Conservation (phyloP, 2,113 vertebrate species). For the Lonchura striata region DNA sequence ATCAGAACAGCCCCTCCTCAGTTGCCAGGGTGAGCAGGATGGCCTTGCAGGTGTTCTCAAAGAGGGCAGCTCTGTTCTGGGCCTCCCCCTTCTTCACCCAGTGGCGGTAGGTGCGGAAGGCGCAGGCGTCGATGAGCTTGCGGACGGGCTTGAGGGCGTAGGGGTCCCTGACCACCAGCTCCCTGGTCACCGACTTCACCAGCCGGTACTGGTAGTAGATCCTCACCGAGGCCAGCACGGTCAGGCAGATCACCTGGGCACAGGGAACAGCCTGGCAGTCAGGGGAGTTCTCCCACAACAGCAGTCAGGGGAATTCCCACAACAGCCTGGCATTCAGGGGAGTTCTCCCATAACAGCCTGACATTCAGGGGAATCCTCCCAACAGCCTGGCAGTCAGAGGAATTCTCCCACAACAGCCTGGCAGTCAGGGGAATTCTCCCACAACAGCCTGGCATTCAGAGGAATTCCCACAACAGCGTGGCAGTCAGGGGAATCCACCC, state of each 20-base stretch:
- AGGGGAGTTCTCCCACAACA: not conserved
- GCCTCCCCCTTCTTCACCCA: conserved; percentile 98
- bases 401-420: too few relatives aligned
- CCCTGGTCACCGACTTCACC: conserved; percentile 86
- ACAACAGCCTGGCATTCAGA: too few relatives aligned
- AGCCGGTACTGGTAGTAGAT: conserved; percentile 94
- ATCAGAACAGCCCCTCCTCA: conserved; percentile 71
- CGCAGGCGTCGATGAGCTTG: conserved; percentile 91
- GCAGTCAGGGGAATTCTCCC: too few relatives aligned
- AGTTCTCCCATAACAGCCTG: not conserved
- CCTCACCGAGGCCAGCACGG: conserved; percentile 88
- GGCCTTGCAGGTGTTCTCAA: conserved; percentile 95
- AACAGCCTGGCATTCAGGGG: too few relatives aligned
- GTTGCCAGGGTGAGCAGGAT: conserved; percentile 83
- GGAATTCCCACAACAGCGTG: too few relatives aligned
- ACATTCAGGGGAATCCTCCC: not conserved
- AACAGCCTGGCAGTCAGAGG: not conserved
- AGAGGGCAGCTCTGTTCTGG: conserved; percentile 95
- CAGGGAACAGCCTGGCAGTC: accelerated
- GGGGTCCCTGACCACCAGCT: conserved; percentile 88
- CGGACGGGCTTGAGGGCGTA: conserved; percentile 90
- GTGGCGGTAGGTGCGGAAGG: conserved; percentile 96
- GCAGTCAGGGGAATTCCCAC: not conserved
- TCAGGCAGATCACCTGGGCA: conserved; percentile 88
- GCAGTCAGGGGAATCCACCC: too few relatives aligned